phyloP scores from a whole-genome alignment of 2,888 invertebrate species.

The Cephus pulcher region DNA sequence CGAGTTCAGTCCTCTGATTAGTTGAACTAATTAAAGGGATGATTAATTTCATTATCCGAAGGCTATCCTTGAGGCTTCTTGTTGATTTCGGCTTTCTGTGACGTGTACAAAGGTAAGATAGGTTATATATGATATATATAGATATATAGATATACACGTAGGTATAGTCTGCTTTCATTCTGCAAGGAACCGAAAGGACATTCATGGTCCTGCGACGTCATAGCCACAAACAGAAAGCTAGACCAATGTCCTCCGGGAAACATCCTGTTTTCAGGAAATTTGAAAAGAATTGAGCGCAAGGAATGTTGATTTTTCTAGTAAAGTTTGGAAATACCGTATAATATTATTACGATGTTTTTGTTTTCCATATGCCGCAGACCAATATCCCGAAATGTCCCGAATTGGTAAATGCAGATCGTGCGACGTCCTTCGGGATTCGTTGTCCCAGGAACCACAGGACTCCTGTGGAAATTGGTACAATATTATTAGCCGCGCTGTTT shows the following conservation, averaged over 20 bases:
- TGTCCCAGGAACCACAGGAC: neutral
- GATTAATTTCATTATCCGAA: slow-evolving; percentile 26
- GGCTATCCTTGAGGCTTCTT: neutral
- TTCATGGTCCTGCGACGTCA: neutral
- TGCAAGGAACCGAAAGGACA: neutral
- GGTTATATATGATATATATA: slow-evolving; percentile 1
- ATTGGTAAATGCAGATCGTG: neutral
- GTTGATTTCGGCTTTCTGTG: neutral
- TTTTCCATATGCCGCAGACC: neutral
- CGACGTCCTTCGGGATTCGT: neutral
- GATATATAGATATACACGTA: neutral
- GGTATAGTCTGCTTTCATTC: neutral
- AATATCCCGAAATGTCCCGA: neutral
- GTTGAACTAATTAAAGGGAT: slow-evolving; percentile 35
- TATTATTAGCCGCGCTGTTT: neutral
- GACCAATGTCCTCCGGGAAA: neutral
- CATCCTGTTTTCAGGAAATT: neutral
- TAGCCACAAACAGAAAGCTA: neutral
- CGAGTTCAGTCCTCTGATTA: slow-evolving; percentile 39
- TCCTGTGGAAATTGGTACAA: neutral
- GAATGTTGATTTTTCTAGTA: neutral
- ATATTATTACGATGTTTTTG: neutral
- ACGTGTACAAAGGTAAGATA: slow-evolving; percentile 5
- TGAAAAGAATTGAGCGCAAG: neutral
- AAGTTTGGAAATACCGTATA: neutral